Evolutionary conservation across 2,888 invertebrate genomes (phyloP).

Genomic region (Sclerodermus sp.): DNA sequence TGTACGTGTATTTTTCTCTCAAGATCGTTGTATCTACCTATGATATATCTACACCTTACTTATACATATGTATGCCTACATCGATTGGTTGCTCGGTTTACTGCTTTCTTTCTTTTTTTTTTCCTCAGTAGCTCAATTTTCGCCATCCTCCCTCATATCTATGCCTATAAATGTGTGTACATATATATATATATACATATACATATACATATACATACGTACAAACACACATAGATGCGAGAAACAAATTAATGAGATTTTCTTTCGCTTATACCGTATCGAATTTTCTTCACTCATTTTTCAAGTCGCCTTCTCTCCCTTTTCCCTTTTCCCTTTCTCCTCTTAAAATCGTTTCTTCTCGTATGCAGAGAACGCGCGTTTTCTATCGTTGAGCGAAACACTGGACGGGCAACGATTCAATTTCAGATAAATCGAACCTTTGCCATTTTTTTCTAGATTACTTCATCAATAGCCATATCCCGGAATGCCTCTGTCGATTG

Average conservation of each 20-base stretch:
- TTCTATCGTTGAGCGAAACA: not conserved
- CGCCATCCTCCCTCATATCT: not conserved
- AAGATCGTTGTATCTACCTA: constrained; percentile 58
- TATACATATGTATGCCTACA: constrained; percentile 48
- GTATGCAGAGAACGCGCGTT: not conserved
- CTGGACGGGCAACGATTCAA: no score
- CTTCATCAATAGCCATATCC: constrained; percentile 5
- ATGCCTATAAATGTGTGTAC: no score
- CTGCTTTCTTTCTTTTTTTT: constrained; percentile 5
- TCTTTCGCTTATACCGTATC: no score
- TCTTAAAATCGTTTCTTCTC: no score
- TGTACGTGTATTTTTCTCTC: no score
- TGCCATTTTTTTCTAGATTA: no score
- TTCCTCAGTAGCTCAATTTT: constrained; percentile 4
- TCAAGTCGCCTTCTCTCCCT: not conserved
- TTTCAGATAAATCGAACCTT: no score
- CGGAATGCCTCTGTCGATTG: constrained; percentile 1
- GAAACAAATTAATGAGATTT: no score
- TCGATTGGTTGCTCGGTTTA: constrained; percentile 25
- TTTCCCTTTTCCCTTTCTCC: not conserved
- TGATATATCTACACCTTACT: constrained; percentile 56
- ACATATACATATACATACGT: no score
- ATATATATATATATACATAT: no score
- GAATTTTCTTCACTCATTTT: not conserved
- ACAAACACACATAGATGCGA: no score